Conservation (phyloP, 2,888 invertebrate species). For the Priocnemis perturbator region DNA sequence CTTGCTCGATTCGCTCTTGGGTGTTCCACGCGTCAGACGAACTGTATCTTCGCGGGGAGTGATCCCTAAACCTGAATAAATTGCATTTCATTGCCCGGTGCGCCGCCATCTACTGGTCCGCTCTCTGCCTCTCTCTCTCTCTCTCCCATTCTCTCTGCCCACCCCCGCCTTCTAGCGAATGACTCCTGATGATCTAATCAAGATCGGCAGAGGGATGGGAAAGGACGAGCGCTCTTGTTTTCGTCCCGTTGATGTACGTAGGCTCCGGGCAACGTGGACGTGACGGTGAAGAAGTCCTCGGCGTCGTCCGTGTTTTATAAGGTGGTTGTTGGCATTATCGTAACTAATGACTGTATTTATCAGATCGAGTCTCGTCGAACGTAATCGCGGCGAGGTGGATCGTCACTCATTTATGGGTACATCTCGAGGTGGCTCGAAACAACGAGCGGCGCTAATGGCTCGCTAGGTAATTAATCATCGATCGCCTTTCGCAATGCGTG, state of each 20-base stretch:
- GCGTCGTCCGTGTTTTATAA: too few relatives aligned
- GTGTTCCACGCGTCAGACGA: conserved; percentile 65
- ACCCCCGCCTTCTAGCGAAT: conserved; percentile 19
- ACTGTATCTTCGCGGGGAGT: conserved; percentile 61
- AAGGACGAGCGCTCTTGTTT: conserved; percentile 10
- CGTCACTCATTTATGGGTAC: too few relatives aligned
- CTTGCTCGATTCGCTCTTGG: conserved; percentile 52
- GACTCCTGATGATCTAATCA: conserved; percentile 47
- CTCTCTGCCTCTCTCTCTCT: too few relatives aligned
- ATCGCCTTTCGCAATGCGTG: too few relatives aligned
- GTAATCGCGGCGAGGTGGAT: too few relatives aligned
- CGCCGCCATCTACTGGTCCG: conserved; percentile 43
- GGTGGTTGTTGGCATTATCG: conserved; percentile 8
- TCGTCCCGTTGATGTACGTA: conserved; percentile 12
- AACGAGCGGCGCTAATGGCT: conserved; percentile 18
- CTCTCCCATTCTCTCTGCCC: conserved; percentile 18
- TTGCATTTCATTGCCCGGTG: conserved; percentile 59
- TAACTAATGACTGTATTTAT: conserved; percentile 32
- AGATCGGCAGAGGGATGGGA: conserved; percentile 3
- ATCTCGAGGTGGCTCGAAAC: conserved; percentile 14
- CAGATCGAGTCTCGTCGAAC: too few relatives aligned
- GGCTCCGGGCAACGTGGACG: too few relatives aligned
- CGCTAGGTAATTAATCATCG: not conserved
- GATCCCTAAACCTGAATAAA: conserved; percentile 63
- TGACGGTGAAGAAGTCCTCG: too few relatives aligned